Percentiles rank a stretch among this genome's conserved stretches.
These are phyloP conservation scores for Salmo trutta DNA, from an alignment of 2,797 vertebrate species.

Conservation along the genomic window DNA sequence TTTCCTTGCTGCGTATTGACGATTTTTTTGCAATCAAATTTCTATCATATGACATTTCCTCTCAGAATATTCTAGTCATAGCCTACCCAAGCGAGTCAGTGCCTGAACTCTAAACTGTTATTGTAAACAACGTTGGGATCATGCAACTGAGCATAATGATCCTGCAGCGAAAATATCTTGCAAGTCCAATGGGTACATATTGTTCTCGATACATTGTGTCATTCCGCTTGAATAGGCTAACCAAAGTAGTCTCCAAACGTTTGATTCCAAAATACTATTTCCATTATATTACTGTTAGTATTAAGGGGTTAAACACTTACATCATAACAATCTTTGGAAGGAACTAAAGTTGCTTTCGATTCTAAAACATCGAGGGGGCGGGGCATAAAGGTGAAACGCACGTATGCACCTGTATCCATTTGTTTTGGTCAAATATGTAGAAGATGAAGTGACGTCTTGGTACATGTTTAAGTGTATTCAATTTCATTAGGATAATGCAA, in stretches of 20 bases:
- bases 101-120: background rate
- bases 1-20: conserved; percentile 65
- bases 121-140: background rate
- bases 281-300: background rate
- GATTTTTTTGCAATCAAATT: conserved; percentile 66
- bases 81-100: no score
- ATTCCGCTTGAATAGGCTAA: background rate
- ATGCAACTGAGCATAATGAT: background rate
- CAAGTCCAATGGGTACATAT: background rate
- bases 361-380: conserved; percentile 7
- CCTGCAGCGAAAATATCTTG: background rate
- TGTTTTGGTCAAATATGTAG: no score
- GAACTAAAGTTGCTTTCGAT: conserved; percentile 17
- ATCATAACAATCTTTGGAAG: background rate
- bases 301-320: background rate
- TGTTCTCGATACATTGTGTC: background rate
- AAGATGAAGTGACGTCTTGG: no score
- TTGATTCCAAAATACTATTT: background rate
- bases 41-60: conserved; percentile 19
- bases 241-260: background rate
- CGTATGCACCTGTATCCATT: conserved; percentile 17
- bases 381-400: conserved; percentile 3
- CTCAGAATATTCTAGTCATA: background rate
- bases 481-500: no score
- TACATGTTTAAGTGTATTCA: no score